phyloP scores from a whole-genome alignment of 2,797 vertebrate genomes.

The Parotocinclus haroldoi region DNA sequence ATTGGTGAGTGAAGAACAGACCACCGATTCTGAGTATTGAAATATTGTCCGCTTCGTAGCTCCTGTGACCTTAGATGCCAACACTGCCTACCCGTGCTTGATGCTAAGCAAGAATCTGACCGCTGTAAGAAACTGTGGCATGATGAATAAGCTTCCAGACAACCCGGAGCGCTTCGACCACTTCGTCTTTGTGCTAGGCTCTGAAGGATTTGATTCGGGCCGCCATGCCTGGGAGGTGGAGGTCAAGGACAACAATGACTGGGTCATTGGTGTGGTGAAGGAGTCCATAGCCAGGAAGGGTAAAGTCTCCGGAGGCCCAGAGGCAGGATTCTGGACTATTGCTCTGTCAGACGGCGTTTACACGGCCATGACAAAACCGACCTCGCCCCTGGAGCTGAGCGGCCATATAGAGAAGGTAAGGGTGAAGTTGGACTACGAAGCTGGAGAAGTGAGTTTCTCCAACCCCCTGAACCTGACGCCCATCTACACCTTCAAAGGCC shows the following conservation, averaged over 20 bases:
- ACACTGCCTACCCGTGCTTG: slow-evolving; percentile 74
- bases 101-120: slow-evolving; percentile 66
- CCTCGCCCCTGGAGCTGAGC: slow-evolving; percentile 52
- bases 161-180: slow-evolving; percentile 75
- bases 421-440: slow-evolving; percentile 71
- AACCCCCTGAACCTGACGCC: slow-evolving; percentile 64
- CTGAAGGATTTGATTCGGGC: slow-evolving; percentile 68
- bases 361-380: slow-evolving; percentile 72
- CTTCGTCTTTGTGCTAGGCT: slow-evolving; percentile 74
- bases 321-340: slow-evolving; percentile 77
- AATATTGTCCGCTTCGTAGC: slow-evolving; percentile 57
- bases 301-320: slow-evolving; percentile 69
- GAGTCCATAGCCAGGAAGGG: slow-evolving; percentile 72
- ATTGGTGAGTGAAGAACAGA: background rate
- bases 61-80: slow-evolving; percentile 74
- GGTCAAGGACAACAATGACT: slow-evolving; percentile 70
- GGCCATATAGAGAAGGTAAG: slow-evolving; percentile 61
- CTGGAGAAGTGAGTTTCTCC: slow-evolving; percentile 70
- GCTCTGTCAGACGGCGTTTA: slow-evolving; percentile 69
- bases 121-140: slow-evolving; percentile 64
- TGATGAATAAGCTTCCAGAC: slow-evolving; percentile 61
- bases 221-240: slow-evolving; percentile 77
- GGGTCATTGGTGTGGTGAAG: slow-evolving; percentile 75
- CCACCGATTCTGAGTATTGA: too few species aligned
- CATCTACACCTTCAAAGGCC: slow-evolving; percentile 69